Evolutionary conservation across 2,113 vertebrate species (phyloP), one percentile per base, ranked within the genome.

Genomic region (Myotis brandtii): DNA sequence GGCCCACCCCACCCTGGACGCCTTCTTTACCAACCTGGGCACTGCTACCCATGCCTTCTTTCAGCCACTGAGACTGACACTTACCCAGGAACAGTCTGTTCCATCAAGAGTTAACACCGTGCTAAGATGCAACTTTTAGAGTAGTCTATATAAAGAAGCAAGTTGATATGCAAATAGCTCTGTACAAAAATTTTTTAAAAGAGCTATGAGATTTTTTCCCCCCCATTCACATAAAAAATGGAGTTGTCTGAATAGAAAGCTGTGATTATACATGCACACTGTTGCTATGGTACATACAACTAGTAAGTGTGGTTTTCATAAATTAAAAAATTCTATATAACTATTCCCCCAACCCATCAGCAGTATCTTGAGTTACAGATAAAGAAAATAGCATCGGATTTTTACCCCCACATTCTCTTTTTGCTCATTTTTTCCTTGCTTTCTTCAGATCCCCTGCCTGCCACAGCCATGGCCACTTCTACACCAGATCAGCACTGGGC

Each of bases 101-200:
- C 94, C 95, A 91, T 88, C 34, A 9, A 76, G 94, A 98, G 84
- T 97, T 98, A 89, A 97, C 97, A 97, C 69, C 66, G 97, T 97
- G 79, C 86, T 98, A 89, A 97, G 94, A 95, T 72, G 89, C 85
- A 93, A 73, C 93, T 98, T 92, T 98, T 97, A 92, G 86, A 96
- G 92, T 48, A 96, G 32, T 87, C 84, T 96, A 97, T 97, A 93
- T 96, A 52, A 80, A 94, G 72, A 76, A 81, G 52, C 43, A 89
- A 95, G 76, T 84, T 97, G 96, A 95, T 96, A 97, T 6, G 96
- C 97, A 98, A 97, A 97, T 98, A 59, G 84, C 91, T 97, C 82
- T 97, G 85, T 95, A 93, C 6, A 50, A 77, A 20, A 30, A 16
- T 3, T 32, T 25, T 50, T 30, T 76, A 20, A 50, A 50, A 50